These are phyloP conservation scores for Lycocorax pyrrhopterus DNA, from an alignment of 2,113 vertebrate species.

Conservation along the genomic window DNA sequence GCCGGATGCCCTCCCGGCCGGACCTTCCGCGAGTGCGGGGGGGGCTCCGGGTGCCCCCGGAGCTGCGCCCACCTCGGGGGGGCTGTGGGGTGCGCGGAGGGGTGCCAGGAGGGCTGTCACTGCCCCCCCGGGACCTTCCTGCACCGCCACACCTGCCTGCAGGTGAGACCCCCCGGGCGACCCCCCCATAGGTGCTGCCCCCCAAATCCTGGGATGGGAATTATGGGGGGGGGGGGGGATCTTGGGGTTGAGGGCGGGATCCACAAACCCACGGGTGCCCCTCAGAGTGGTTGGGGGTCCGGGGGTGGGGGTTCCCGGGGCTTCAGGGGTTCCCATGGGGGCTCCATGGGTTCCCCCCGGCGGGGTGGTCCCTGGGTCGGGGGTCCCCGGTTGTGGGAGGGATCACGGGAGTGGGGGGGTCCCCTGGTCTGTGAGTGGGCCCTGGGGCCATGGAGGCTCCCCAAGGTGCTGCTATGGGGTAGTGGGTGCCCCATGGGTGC, in stretches of 20 bases:
- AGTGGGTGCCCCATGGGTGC: neutral
- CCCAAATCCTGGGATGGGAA: neutral
- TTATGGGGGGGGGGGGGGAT: no score
- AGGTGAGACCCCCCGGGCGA: conserved; percentile 63
- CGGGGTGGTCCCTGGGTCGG: no score
- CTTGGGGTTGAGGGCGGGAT: no score
- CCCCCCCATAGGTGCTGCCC: neutral
- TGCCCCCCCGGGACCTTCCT: conserved; percentile 80
- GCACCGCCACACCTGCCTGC: conserved; percentile 72
- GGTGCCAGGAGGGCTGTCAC: conserved; percentile 88
- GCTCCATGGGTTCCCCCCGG: no score
- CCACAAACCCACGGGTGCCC: neutral
- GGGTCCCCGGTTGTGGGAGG: no score
- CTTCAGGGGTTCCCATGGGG: neutral
- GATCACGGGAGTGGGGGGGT: no score
- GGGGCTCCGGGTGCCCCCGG: conserved; percentile 83
- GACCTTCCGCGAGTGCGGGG: conserved; percentile 82
- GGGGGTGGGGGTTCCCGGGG: neutral
- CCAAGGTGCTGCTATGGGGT: no score
- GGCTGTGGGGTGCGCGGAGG: conserved; percentile 77
- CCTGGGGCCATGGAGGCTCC: no score
- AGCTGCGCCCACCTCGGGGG: conserved; percentile 82
- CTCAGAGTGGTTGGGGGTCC: neutral
- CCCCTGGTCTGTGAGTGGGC: no score
- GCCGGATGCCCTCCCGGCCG: conserved; percentile 82